phyloP scores from a whole-genome alignment of 2,888 invertebrate genomes.

The Hanleya hanleyi region DNA sequence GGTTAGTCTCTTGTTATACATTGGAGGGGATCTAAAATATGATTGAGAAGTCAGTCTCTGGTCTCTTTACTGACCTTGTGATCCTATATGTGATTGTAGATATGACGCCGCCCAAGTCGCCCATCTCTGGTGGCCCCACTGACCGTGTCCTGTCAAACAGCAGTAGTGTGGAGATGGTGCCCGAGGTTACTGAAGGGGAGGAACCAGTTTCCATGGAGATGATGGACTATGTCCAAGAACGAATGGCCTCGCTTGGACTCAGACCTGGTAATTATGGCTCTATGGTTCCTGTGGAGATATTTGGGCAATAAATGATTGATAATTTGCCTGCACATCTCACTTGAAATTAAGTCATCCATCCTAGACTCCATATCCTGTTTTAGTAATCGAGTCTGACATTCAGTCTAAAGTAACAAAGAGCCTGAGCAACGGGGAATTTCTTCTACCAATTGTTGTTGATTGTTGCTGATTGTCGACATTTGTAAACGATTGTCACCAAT shows the following conservation, averaged over 20 bases:
- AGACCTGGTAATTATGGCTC: conserved; percentile 51
- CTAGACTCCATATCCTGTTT: background rate
- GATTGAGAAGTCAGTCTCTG: too few species aligned
- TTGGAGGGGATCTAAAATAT: too few species aligned
- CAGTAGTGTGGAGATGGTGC: conserved; percentile 54
- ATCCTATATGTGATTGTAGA: too few species aligned
- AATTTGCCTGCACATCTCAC: background rate
- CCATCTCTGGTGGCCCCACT: conserved; percentile 44
- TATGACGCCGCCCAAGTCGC: conserved; percentile 68
- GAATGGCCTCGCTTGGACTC: conserved; percentile 56
- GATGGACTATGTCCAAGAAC: conserved; percentile 52
- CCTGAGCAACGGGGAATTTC: too few species aligned
- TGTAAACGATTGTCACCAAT: too few species aligned
- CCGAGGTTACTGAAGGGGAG: conserved; percentile 34
- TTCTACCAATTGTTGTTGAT: too few species aligned
- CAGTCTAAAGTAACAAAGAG: too few species aligned
- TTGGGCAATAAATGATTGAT: too few species aligned
- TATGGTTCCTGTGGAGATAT: too few species aligned
- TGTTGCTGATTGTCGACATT: too few species aligned
- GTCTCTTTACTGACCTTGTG: too few species aligned
- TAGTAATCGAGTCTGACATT: background rate
- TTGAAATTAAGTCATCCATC: background rate
- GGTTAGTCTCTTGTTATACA: too few species aligned
- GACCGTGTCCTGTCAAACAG: conserved; percentile 43
- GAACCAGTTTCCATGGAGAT: conserved; percentile 25